These are phyloP conservation scores for Odontomyia ornata DNA, from an alignment of 2,888 invertebrate species.

Conservation along the genomic window DNA sequence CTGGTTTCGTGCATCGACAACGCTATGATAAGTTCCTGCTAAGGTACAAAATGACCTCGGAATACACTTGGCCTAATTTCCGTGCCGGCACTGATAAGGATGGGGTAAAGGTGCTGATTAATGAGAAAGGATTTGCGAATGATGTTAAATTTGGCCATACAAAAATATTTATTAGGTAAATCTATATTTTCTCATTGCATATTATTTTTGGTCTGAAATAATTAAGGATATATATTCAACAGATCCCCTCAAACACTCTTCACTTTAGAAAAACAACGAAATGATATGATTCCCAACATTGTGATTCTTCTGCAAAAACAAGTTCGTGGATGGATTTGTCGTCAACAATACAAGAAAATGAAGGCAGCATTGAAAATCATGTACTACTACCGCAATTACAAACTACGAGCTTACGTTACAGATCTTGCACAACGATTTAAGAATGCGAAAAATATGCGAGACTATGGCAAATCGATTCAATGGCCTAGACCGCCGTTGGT, in stretches of 20 bases:
- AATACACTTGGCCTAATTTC: slow-evolving; percentile 97
- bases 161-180: slow-evolving; percentile 89
- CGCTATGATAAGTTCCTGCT: slow-evolving; percentile 92
- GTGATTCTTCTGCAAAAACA: slow-evolving; percentile 94
- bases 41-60: slow-evolving; percentile 96
- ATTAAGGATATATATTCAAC: slow-evolving; percentile 27
- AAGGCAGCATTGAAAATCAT: slow-evolving; percentile 85
- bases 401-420: slow-evolving; percentile 76
- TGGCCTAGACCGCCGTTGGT: slow-evolving; percentile 87
- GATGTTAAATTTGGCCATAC: slow-evolving; percentile 96
- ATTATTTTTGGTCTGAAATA: too few relatives aligned
- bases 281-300: slow-evolving; percentile 88
- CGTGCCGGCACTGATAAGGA: slow-evolving; percentile 79
- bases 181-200: not conserved
- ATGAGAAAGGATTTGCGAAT: slow-evolving; percentile 77
- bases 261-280: slow-evolving; percentile 85
- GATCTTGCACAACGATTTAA: slow-evolving; percentile 72
- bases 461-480: slow-evolving; percentile 78
- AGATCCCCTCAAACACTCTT: slow-evolving; percentile 89
- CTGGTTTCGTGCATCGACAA: slow-evolving; percentile 97
- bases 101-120: slow-evolving; percentile 84
- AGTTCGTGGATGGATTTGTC: slow-evolving; percentile 84
- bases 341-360: slow-evolving; percentile 84
- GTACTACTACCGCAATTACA: slow-evolving; percentile 79
- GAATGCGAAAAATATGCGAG: slow-evolving; percentile 72